Evolutionary conservation across 2,888 invertebrate species (phyloP).

Genomic region (Ptychoptera contaminata): DNA sequence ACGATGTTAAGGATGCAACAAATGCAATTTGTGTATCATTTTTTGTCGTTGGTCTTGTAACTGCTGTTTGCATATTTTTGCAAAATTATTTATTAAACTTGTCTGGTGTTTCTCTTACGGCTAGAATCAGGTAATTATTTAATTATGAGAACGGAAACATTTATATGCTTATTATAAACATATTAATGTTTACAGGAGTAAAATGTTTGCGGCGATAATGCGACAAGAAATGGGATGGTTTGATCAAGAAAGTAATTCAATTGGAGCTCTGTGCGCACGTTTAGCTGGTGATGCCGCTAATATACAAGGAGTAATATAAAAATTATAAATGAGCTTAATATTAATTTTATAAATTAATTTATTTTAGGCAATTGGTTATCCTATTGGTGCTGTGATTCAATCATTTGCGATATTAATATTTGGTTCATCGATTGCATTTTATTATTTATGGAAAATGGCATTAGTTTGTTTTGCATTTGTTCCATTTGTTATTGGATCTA

Average conservation of each 20-base stretch:
- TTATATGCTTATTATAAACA: constrained; percentile 10
- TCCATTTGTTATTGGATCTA: constrained; percentile 51
- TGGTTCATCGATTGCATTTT: constrained; percentile 44
- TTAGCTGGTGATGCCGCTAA: constrained; percentile 57
- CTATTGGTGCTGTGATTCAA: constrained; percentile 52
- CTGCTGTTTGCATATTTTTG: constrained; percentile 49
- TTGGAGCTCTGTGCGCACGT: constrained; percentile 51
- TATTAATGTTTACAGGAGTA: not conserved
- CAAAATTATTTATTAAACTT: constrained; percentile 61
- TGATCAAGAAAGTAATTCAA: constrained; percentile 48
- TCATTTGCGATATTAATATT: constrained; percentile 47
- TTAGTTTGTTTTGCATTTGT: constrained; percentile 48
- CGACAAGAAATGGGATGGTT: constrained; percentile 62
- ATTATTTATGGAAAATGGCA: constrained; percentile 55
- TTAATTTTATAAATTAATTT: constrained; percentile 17
- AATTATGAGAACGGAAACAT: not conserved
- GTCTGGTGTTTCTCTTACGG: constrained; percentile 61
- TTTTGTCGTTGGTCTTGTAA: constrained; percentile 44
- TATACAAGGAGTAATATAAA: constrained; percentile 41
- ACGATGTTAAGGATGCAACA: constrained; percentile 39
- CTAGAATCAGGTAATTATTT: constrained; percentile 37
- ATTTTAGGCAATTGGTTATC: constrained; percentile 42
- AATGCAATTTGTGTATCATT: constrained; percentile 46
- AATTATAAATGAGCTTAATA: not conserved
- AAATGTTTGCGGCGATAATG: constrained; percentile 48